Evolutionary conservation across 2,888 invertebrate species (phyloP).

Genomic region (Cheilosia scutellata): DNA sequence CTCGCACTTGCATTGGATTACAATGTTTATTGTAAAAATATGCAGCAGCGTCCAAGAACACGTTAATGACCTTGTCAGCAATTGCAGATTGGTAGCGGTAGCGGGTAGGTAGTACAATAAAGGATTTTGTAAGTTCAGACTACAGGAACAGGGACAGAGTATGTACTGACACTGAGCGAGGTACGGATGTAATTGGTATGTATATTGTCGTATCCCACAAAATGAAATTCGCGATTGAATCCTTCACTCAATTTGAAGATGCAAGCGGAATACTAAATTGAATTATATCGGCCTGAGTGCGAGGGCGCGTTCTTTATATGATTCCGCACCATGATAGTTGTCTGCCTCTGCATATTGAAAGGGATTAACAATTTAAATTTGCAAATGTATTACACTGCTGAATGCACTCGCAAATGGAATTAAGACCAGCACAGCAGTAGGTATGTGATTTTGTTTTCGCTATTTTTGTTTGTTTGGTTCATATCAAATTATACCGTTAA

Average conservation of each 20-base stretch:
- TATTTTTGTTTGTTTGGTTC: constrained; percentile 25
- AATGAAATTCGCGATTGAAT: constrained; percentile 54
- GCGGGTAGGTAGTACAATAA: too few relatives aligned
- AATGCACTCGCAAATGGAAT: constrained; percentile 54
- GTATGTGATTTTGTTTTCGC: constrained; percentile 29
- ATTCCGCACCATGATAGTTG: too few relatives aligned
- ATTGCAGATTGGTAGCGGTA: not conserved
- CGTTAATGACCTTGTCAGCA: constrained; percentile 14
- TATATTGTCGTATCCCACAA: constrained; percentile 15
- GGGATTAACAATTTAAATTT: constrained; percentile 64
- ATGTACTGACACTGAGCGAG: not conserved
- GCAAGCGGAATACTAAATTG: constrained; percentile 54
- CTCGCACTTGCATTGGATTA: not conserved
- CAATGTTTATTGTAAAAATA: constrained; percentile 8
- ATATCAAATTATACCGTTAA: constrained; percentile 40
- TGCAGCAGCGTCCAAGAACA: not conserved
- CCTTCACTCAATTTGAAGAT: constrained; percentile 50
- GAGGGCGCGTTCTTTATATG: constrained; percentile 11
- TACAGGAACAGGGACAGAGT: too few relatives aligned
- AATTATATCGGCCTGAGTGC: constrained; percentile 50
- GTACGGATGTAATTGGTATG: not conserved
- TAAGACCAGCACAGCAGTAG: constrained; percentile 39
- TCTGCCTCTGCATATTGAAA: constrained; percentile 4
- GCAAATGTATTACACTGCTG: constrained; percentile 58
- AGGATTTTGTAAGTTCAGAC: too few relatives aligned